phyloP scores from a whole-genome alignment of 2,113 vertebrate genomes.

The Xiphophorus couchianus region DNA sequence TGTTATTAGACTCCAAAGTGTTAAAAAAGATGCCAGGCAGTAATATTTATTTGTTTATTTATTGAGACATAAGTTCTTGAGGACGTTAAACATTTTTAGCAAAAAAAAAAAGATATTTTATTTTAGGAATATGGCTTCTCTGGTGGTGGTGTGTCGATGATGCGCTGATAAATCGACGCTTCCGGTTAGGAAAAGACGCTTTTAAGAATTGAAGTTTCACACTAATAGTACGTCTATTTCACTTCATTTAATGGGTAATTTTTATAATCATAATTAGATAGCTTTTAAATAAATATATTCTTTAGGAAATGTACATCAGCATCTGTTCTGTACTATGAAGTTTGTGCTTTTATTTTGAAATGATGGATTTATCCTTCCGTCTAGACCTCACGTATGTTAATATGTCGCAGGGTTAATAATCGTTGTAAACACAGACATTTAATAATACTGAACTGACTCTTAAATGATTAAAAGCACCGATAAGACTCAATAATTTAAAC shows the following conservation, averaged over 20 bases:
- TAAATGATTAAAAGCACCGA: not conserved
- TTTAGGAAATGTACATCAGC: not conserved
- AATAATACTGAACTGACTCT: not conserved
- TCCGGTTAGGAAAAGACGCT: not conserved
- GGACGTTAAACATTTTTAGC: too few relatives aligned
- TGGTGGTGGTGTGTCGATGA: too few relatives aligned
- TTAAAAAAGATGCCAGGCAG: too few relatives aligned
- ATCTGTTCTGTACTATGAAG: not conserved
- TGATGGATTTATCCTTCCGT: not conserved
- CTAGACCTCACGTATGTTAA: not conserved
- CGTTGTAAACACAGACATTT: constrained; percentile 30
- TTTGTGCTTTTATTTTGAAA: constrained; percentile 33
- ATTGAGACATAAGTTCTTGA: too few relatives aligned
- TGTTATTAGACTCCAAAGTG: too few relatives aligned
- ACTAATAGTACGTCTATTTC: not conserved
- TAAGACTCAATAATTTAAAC: not conserved
- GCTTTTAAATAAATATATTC: not conserved
- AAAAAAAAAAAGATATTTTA: not conserved
- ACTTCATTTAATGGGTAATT: not conserved
- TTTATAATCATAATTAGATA: not conserved
- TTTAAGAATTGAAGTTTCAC: not conserved
- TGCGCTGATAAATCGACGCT: not conserved
- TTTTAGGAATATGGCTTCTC: too few relatives aligned
- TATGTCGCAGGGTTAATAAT: not conserved
- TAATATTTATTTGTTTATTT: too few relatives aligned